These are phyloP conservation scores for rabbit (Oryctolagus cuniculus) DNA, from an alignment of 2,113 vertebrate species.

Conservation along the genomic window DNA sequence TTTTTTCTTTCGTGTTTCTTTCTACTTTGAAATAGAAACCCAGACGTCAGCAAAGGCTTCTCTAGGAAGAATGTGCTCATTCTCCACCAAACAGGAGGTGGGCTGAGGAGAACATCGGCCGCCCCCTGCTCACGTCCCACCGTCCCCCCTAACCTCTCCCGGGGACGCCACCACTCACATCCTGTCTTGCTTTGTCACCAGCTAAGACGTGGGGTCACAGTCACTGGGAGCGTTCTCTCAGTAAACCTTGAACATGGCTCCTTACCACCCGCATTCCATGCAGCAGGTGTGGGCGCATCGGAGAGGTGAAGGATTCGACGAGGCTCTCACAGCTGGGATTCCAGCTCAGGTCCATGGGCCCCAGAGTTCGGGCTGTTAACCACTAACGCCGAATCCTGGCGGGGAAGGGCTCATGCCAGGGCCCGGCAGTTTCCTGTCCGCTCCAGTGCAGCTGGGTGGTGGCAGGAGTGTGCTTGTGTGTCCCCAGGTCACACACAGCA, in stretches of 20 bases:
- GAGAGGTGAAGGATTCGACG: not conserved
- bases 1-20: conserved; percentile 66
- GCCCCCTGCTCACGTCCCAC: not conserved
- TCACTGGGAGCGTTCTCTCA: not conserved
- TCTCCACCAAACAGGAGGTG: conserved; percentile 52
- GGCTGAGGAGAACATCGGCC: not conserved
- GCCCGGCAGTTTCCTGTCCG: not conserved
- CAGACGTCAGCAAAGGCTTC: conserved; percentile 66
- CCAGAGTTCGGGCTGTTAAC: not conserved
- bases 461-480: not conserved
- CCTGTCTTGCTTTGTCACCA: not conserved
- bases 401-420: not conserved
- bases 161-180: not conserved
- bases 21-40: conserved; percentile 74
- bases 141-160: not conserved
- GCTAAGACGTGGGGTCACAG: not conserved
- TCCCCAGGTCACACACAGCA: not conserved
- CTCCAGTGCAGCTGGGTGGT: not conserved
- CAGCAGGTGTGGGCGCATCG: not conserved
- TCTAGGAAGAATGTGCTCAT: conserved; percentile 50
- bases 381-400: not conserved
- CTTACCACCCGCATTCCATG: not conserved
- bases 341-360: not conserved
- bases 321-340: not conserved
- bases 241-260: not conserved